Evolutionary conservation across 1,140 invertebrate species (phyloP), one percentile per base, ranked within the genome.

Genomic region (Dryas iulia): DNA sequence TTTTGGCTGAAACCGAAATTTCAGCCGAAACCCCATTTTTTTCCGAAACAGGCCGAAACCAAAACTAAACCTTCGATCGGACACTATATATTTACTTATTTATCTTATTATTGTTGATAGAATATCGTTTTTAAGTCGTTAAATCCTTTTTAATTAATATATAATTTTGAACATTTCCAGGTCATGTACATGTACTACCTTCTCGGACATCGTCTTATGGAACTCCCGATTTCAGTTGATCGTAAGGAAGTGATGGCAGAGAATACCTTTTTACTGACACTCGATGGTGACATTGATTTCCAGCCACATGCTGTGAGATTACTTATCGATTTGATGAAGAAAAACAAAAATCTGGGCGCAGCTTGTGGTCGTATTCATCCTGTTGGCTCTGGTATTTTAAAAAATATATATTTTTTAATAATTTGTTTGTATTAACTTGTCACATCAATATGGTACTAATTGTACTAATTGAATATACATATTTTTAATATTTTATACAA

Each of bases 151-250:
- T 3, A 47, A 18, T 35, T 4, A 14, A 18, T 35, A 35, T 5
- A 5, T 6, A 14, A 24, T 14, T 12, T 23, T 24, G 52, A 18
- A 25, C 25, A 56, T 54, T 66, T 80, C 3, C 78, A 96, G 95
- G 98, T 99, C 2, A 99, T 99, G 98, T 99, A 99, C 94, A 98
- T 99, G 97, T 99, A 99, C 94, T 99, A 99, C 83, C 93, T 99
- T 25, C 93, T 99, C 35, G 98, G 98, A 23, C 98, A 98, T 89
- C 94, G 96, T 67, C 93, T 99, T 0, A 99, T 98, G 97, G 97
- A 98, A 79, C 86, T 98, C 31, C 96, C 97, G n/a, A 97, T 98
- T 74, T 97, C 97, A 39, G 97, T 98, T 1, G 96, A 98, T 81
- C 94, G 98, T 54, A 99, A 99, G 90, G 97, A 98, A 90, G 94